Evolutionary conservation across 2,888 invertebrate species (phyloP), one percentile per base, ranked within the genome.

Genomic region (Perizoma affinitatum): DNA sequence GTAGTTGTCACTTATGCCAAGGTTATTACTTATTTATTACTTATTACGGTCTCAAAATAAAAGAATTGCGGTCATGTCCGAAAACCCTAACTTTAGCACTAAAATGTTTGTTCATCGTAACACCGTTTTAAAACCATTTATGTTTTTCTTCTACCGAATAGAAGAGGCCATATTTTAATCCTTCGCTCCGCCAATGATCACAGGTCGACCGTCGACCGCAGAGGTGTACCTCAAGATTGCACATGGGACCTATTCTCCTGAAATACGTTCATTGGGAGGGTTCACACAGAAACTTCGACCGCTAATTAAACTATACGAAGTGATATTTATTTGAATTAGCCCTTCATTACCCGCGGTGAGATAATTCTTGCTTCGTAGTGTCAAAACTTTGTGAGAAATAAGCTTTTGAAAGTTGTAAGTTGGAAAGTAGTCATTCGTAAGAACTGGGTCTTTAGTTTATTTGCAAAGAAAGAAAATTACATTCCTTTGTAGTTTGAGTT

Each of bases 241-340:
- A 59, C 78, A 34, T 34, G 80, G 83, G 84, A 76, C 74, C 73
- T 70, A 73, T 82, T 67, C 63, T 59, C 41, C 73, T 82, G 76
- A 86, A 78, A 75, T 83, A 86, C 75, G 67, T 72, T 67, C 65
- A 68, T 57, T 67, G 65, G 60, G 47, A 66, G 65, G 64, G 66
- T 59, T 54, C 54, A 56, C 51, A 40, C 46, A 58, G 61, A 59
- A 65, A 61, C 76, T 83, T 78, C 65, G 72, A 68, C 73, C 66
- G 66, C 75, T 82, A 84, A 85, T 84, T 83, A 82, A 82, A 83
- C 79, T 75, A 63, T 73, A 67, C 61, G 74, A 82, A 83, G 76
- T 83, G 79, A 81, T 80, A 82, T 84, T 83, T 83, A 84, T 81
- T 72, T 54, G 75, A 59, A 72, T 75, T 73, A 70, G 58, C 59